phyloP scores from a whole-genome alignment of 2,113 vertebrate species.

The Pelvicachromis taeniatus region DNA sequence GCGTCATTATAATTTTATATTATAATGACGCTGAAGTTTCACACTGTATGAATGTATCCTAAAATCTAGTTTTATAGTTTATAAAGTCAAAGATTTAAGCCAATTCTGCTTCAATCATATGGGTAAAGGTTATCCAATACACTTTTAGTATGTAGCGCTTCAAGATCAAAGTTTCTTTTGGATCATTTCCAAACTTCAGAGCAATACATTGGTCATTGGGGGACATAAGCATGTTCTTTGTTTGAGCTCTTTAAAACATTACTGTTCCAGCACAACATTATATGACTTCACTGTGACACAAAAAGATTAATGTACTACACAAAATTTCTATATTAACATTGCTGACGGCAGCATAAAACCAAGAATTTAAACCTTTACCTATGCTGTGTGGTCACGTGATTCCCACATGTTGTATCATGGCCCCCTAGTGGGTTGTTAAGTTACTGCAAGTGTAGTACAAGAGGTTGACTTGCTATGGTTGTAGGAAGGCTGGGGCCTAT shows the following conservation, averaged over 20 bases:
- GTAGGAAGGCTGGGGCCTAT: not conserved
- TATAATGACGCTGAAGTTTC: not conserved
- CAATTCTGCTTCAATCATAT: not conserved
- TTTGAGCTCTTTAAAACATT: not conserved
- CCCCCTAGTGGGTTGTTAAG: not conserved
- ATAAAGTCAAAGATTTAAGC: not conserved
- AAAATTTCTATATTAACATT: not conserved
- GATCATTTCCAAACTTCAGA: not conserved
- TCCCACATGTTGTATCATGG: not conserved
- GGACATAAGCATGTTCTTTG: fast-evolving
- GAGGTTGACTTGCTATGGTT: not conserved
- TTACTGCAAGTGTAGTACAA: not conserved
- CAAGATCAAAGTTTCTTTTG: not conserved
- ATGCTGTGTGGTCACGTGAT: not conserved
- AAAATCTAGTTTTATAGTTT: not conserved
- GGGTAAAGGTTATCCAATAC: not conserved
- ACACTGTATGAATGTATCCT: not conserved
- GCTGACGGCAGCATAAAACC: not conserved
- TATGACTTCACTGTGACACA: not conserved
- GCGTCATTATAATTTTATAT: not conserved
- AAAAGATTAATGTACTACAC: not conserved
- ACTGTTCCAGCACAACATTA: not conserved
- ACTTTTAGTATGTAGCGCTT: not conserved
- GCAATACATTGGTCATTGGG: not conserved
- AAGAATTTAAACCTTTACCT: not conserved